A percentile compares a stretch with the other conserved stretches of the same genome.
phyloP scores from a whole-genome alignment of 2,888 invertebrate species.

The Poecilus cupreus region DNA sequence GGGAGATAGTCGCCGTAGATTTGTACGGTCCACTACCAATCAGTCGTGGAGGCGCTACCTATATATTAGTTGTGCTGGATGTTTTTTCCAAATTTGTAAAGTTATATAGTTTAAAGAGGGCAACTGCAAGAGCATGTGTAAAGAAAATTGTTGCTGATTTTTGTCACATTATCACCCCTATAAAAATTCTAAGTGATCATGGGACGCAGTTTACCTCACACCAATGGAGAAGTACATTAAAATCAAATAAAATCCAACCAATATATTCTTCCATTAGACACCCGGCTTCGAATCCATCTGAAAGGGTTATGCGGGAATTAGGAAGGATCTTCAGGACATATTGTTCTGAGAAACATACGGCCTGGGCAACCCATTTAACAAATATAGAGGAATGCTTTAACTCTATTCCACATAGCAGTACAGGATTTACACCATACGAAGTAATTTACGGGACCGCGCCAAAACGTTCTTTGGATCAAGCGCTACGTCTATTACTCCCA shows the following conservation, averaged over 20 bases:
- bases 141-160: neutral
- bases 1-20: slow-evolving; percentile 36
- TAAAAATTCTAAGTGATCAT: slow-evolving; percentile 58
- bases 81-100: slow-evolving; percentile 53
- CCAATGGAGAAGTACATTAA: slow-evolving; percentile 48
- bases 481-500: too few species aligned
- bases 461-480: too few species aligned
- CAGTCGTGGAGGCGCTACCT: neutral
- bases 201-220: slow-evolving; percentile 62
- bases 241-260: neutral
- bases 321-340: slow-evolving; percentile 56
- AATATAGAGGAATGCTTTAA: too few species aligned
- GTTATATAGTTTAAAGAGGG: slow-evolving; percentile 46
- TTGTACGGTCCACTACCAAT: slow-evolving; percentile 46
- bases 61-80: slow-evolving; percentile 52
- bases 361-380: too few species aligned
- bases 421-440: too few species aligned
- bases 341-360: too few species aligned
- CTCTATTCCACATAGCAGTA: too few species aligned
- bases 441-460: too few species aligned
- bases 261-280: slow-evolving; percentile 56
- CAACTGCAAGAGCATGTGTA: neutral
- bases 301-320: slow-evolving; percentile 62
- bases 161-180: neutral
- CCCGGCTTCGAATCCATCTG: slow-evolving; percentile 62